Percentiles rank a stretch among this genome's conserved stretches.
Conservation (phyloP, 1,140 invertebrate species). For the Pseudomyrmex sp. region DNA sequence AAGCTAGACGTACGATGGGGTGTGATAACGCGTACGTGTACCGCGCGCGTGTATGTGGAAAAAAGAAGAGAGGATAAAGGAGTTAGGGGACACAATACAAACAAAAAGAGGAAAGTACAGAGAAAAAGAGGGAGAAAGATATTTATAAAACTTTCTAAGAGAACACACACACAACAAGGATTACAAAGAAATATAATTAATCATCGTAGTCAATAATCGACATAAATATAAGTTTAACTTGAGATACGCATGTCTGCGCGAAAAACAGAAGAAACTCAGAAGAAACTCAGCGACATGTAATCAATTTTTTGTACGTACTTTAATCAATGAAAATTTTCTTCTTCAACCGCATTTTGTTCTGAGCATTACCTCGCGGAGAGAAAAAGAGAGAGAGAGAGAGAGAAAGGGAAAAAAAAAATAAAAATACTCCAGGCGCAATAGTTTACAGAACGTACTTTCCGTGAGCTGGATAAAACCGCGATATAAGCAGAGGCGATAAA, state of each 20-base stretch:
- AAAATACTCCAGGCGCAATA: background rate
- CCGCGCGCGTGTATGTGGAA: background rate
- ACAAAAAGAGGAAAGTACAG: background rate
- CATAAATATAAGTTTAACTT: no score
- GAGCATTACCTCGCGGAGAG: no score
- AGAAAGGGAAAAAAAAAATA: background rate
- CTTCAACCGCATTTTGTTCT: background rate
- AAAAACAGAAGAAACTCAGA: no score
- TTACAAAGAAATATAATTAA: background rate
- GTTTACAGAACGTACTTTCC: background rate
- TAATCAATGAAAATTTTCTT: background rate
- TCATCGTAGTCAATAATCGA: background rate
- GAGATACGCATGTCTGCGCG: no score
- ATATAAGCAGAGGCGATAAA: slow-evolving; percentile 33
- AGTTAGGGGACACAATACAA: background rate
- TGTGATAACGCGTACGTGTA: background rate
- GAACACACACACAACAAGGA: no score
- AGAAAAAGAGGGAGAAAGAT: background rate
- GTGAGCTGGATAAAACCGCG: slow-evolving; percentile 19
- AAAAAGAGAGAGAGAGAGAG: background rate
- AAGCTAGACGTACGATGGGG: slow-evolving; percentile 37
- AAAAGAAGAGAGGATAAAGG: slow-evolving; percentile 7
- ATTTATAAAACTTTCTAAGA: background rate
- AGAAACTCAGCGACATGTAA: no score
- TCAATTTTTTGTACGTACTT: background rate